Conservation (phyloP, 35 echinoderm and acorn worm genomes). For the Anneissia japonica region DNA sequence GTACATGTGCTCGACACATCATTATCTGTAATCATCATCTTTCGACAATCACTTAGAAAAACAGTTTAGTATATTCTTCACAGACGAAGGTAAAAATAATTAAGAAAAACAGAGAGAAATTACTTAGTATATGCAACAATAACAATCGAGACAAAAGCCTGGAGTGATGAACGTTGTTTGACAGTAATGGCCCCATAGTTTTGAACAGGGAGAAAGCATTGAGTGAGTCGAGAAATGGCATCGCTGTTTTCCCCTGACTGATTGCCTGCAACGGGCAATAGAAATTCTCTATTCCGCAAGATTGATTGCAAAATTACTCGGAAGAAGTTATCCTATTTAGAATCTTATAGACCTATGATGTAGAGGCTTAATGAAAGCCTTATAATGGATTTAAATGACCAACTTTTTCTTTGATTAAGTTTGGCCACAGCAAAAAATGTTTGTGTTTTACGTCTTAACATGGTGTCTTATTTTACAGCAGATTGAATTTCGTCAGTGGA, state of each 20-base stretch:
- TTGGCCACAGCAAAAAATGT: not conserved
- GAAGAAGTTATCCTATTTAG: not conserved
- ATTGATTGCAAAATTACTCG: not conserved
- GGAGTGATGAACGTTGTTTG: not conserved
- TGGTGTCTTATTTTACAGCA: too few species aligned
- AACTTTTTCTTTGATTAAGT: not conserved
- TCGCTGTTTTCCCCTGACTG: not conserved
- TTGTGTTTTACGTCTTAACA: too few species aligned
- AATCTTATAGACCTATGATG: not conserved
- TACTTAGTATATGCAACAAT: not conserved
- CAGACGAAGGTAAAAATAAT: not conserved
- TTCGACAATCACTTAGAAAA: not conserved
- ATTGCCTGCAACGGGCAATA: not conserved
- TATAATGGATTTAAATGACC: not conserved
- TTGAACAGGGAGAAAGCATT: not conserved
- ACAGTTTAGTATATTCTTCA: too few species aligned
- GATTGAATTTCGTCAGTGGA: too few species aligned
- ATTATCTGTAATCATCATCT: not conserved
- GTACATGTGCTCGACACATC: not conserved
- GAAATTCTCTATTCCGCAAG: not conserved
- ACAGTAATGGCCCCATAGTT: not conserved
- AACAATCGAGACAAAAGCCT: not conserved
- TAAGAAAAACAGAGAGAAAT: not conserved
- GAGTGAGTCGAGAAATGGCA: not conserved
- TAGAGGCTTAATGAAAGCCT: not conserved